Base-by-base conservation (phyloP, 2,113 vertebrate genomes). In the Ceyx cyanopectus region DNA sequence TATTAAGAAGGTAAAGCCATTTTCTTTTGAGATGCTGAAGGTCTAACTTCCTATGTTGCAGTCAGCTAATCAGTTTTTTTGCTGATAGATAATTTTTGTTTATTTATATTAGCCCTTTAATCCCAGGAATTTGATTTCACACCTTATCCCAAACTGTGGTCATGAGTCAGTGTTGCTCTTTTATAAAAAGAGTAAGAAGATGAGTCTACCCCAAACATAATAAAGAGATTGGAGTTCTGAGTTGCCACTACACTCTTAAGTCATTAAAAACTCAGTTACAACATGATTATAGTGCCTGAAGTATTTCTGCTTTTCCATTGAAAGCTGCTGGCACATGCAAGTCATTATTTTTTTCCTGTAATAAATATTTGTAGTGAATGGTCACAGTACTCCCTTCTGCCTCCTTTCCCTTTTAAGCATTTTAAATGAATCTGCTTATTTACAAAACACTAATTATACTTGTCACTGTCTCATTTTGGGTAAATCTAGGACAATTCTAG, bases 1-100 rank as follows among this genome's bases (percentile, higher is more conserved):
- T 75, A 96, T 98, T 58, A 99, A 99, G 97, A 99, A 99, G 99
- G 99, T 99, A 96, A 93, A 81, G 11, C 11, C 10, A 50, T 76
- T 96, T 85, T 88, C 92, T 69, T 4, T 69, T 87, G 2, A 4
- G 20, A 6, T 86, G 45, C 21, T 83, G 40, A 74, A 87, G 29
- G 29, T 76, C 12, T 41, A 10, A 29, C 9, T 94, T 76, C 12
- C 21, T 66, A 3, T 32, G n/a, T 67, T 58, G 63, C 2, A 0
- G 9, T 41, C 8, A 68, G 24, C 26, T 61, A 50, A 78, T 63
- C 0, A 2, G 0, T 22, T 22, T 60, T 89, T 60, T 63, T 66
- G 12, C 10, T 70, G 2, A 41, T 69, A 16, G 10, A 4, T 53
- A 41, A 11, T 30, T 88, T 79, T 58, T 37, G 3, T 29, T 73